Evolutionary conservation across 1,140 invertebrate genomes (phyloP), one percentile per base, ranked within the genome.

Genomic region (Drosophila leontia): DNA sequence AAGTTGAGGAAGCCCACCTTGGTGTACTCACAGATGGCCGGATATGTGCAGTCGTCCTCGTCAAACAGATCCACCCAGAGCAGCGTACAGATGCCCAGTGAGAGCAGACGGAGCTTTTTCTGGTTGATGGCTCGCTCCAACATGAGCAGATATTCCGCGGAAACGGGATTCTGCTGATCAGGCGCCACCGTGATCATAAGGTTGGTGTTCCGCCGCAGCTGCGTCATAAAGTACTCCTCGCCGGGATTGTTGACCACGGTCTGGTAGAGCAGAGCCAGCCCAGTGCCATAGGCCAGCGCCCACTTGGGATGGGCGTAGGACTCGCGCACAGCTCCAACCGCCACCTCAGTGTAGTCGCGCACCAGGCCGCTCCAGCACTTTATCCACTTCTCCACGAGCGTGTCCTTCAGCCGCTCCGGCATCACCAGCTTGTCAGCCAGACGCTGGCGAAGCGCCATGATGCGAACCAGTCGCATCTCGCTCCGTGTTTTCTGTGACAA

Each of bases 41-140:
- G 95, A 92, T 96, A 98, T 1, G 95, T 91, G 47, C 94, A 94
- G 84, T 96, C 95, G 3, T 94, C 92, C 58, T 94, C 90, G 83
- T 95, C 95, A 78, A 95, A 95, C 78, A 97, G 94, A 75, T 96
- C 95, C 3, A 95, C 91, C 95, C 96, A 97, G 48, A 98, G 94
- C 7, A 98, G 78, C 6, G 97, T 97, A 62, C 95, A 93, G n/a
- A 97, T 85, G 8, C 96, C 95, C 3, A 97, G 93, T 86, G 94
- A 96, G 12, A 94, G 84, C 47, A 95, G 93, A 26, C 95, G 94
- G 4, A 98, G 88, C 19, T 95, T 93, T 19, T 95, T 95, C 85
- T 96, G 93, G 82, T 97, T 96, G 32, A 95, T 94, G 82, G 94
- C 95, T 56, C 93, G 93, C 53, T 95, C 94, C 7, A 98, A 74